phyloP scores from a whole-genome alignment of 30 jellyfish, hydroid and myxozoan genomes.

The Aurelia sp. region DNA sequence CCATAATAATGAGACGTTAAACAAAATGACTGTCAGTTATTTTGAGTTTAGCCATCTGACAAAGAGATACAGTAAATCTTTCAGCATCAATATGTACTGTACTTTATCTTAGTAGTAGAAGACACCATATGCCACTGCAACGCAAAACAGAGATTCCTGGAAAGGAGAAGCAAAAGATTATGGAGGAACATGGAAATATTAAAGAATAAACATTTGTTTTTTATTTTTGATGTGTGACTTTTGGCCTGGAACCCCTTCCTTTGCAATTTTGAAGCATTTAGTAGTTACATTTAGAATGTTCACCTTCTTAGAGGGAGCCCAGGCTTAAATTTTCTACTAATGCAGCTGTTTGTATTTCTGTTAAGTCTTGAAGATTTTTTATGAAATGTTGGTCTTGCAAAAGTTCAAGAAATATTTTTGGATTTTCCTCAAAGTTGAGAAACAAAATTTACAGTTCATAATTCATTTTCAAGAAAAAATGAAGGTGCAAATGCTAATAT shows the following conservation, averaged over 20 bases:
- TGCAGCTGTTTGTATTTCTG: conserved; percentile 8
- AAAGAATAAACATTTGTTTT: no score
- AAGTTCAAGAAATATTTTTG: no score
- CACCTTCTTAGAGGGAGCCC: conserved; percentile 77
- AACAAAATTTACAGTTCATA: not conserved
- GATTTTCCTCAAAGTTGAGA: no score
- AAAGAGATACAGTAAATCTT: not conserved
- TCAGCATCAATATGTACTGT: not conserved
- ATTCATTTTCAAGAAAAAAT: no score
- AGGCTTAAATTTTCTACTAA: conserved; percentile 69
- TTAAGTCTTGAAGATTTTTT: not conserved
- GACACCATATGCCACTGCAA: conserved; percentile 96
- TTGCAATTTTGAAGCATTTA: conserved; percentile 16
- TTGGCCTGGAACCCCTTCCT: no score
- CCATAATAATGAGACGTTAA: no score
- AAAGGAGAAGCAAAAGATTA: not conserved
- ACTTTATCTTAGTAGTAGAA: conserved; percentile 72
- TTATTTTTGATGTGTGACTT: no score
- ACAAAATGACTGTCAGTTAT: no score
- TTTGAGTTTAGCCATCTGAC: not conserved
- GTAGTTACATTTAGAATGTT: conserved; percentile 69
- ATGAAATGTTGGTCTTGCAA: no score
- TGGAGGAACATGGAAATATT: no score
- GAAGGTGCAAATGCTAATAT: no score
- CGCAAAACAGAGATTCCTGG: conserved; percentile 87